Percentiles rank a stretch among this genome's conserved stretches.
Conservation (phyloP, 1,140 invertebrate genomes). For the Drosophila saltans region DNA sequence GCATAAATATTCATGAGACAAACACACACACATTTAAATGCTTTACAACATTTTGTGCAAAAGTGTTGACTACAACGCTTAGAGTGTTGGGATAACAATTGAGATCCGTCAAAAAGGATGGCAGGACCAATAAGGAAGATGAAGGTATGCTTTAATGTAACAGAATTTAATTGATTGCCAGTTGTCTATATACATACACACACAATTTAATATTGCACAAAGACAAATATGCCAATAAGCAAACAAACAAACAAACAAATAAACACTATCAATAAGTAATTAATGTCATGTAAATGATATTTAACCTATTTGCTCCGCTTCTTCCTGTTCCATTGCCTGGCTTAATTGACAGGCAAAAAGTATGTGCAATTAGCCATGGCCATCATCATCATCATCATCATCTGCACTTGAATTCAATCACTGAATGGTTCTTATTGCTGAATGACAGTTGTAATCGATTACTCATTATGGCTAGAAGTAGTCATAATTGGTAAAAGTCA, state of each 20-base stretch:
- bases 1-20: slow-evolving; percentile 77
- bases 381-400: slow-evolving; percentile 27
- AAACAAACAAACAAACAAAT: slow-evolving; percentile 62
- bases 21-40: slow-evolving; percentile 26
- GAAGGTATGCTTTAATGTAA: background rate
- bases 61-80: slow-evolving; percentile 49
- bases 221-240: slow-evolving; percentile 34
- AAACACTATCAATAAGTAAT: slow-evolving; percentile 78
- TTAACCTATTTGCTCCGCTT: slow-evolving; percentile 15
- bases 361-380: slow-evolving; percentile 61
- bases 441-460: slow-evolving; percentile 67
- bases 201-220: slow-evolving; percentile 17
- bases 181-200: background rate
- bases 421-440: slow-evolving; percentile 48
- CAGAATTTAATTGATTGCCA: background rate
- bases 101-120: background rate
- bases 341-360: slow-evolving; percentile 67
- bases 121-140: background rate
- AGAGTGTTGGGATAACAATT: slow-evolving; percentile 21
- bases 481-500: slow-evolving; percentile 51
- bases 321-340: background rate
- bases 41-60: slow-evolving; percentile 48
- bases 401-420: slow-evolving; percentile 47
- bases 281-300: slow-evolving; percentile 66
- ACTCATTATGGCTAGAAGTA: slow-evolving; percentile 54